Base-by-base conservation (phyloP, 2,113 vertebrate genomes). In the Myotis yumanensis region DNA sequence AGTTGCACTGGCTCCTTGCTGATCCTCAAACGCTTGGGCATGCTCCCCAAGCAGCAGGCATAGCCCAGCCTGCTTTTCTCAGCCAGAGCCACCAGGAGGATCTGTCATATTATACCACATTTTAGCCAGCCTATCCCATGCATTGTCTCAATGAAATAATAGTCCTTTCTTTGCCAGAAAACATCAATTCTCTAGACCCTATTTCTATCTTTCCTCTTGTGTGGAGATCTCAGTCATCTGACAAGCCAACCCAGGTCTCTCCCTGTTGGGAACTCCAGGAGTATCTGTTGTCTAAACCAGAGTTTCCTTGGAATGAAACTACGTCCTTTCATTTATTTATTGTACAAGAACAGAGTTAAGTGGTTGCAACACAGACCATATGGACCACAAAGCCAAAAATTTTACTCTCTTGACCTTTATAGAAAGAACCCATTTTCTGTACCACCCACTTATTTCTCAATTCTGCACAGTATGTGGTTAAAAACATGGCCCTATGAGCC, bases 371-470 rank as follows among this genome's bases (percentile, higher is more conserved):
- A 90, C 23, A 89, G 48, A 80, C 37, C 15, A 15, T 32, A 32
- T 20, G 16, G 64, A 90, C 81, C 46, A n/a, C 54, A 48, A 90
- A 86, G 43, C 15, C 37, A 52, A 77, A 90, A 72, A 35, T 46
- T 86, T 81, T 73, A 59, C 62, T 76, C 9, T 81, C 46, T 51
- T 87, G 46, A 30, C 72, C 72, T 96, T 94, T 94, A 30, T 4
- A 75, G 62, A 89, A 95, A 76, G 71, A 54, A 62, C 12, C 52
- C 46, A 28, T 37, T 81, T 51, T 75, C 90, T 91, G 52, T 51
- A 46, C 51, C 35, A 48, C 75, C 35, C 75, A 35, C 16, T n/a
- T 87, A 62, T 93, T 89, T 86, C 87, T 93, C 84, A 91, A 30
- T 68, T 66, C 52, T 48, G 18, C 11, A 48, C 1, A 48, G 18